Percentiles rank a stretch among this genome's conserved stretches.
Conservation (phyloP, 2,113 vertebrate species). For the Orycteropus afer region DNA sequence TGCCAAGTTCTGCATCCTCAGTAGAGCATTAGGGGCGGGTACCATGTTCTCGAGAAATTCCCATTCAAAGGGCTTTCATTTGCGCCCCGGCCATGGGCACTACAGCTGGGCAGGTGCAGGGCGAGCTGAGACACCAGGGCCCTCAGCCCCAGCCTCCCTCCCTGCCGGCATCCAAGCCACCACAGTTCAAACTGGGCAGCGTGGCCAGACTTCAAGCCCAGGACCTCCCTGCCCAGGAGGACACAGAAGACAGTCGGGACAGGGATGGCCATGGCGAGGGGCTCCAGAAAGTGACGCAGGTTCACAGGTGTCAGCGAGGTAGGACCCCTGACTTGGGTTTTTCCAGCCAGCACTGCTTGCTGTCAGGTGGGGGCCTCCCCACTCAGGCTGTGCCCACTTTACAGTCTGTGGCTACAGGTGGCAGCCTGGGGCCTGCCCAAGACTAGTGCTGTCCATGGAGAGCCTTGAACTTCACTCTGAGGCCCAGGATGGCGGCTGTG, state of each 20-base stretch:
- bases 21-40: accelerated
- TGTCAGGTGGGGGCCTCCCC: accelerated
- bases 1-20: background rate
- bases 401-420: accelerated
- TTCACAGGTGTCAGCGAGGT: background rate
- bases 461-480: background rate
- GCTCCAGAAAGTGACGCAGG: background rate
- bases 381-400: background rate
- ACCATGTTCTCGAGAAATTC: accelerated
- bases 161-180: background rate
- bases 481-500: background rate
- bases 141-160: accelerated
- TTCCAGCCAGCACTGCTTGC: background rate
- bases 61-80: background rate
- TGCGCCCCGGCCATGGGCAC: background rate
- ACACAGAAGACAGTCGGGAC: accelerated
- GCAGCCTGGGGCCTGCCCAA: background rate
- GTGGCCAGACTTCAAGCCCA: background rate
- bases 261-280: accelerated
- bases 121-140: background rate
- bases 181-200: accelerated
- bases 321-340: background rate
- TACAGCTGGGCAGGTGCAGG: background rate
- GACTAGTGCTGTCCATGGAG: accelerated
- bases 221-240: background rate